Conservation (phyloP, 2,888 invertebrate genomes). For the Drosophila subquinaria region DNA sequence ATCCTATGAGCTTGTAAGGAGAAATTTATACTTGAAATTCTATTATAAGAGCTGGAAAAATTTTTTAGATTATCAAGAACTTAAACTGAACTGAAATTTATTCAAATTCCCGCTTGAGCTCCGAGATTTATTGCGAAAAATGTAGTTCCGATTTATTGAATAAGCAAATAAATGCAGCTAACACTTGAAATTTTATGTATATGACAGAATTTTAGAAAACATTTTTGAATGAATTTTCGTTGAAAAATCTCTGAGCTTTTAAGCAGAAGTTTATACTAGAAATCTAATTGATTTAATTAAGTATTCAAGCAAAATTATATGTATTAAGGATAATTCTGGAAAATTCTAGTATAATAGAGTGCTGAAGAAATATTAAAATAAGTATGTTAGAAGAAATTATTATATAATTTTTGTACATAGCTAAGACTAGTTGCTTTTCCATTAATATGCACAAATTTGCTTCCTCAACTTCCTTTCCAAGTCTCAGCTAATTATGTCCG, state of each 20-base stretch:
- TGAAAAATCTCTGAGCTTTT: not conserved
- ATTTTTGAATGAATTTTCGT: not conserved
- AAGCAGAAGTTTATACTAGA: not conserved
- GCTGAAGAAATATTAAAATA: not conserved
- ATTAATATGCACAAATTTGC: not conserved
- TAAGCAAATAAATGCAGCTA: not conserved
- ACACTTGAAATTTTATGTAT: not conserved
- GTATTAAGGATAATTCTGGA: not conserved
- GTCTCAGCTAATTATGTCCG: slow-evolving; percentile 35
- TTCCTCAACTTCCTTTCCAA: not conserved
- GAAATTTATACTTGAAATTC: no score
- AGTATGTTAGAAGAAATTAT: not conserved
- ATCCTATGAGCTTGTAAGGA: no score
- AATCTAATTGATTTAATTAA: not conserved
- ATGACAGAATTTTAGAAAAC: not conserved
- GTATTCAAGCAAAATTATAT: not conserved
- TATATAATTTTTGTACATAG: not conserved
- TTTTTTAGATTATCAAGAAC: no score
- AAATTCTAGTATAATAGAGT: not conserved
- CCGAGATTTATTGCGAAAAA: not conserved
- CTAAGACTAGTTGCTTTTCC: not conserved
- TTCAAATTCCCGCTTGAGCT: not conserved
- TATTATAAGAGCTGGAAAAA: no score
- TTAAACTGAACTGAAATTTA: not conserved
- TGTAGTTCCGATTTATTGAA: not conserved